Base-by-base conservation (phyloP, 1,140 invertebrate genomes). In the Nasonia vitripennis region DNA sequence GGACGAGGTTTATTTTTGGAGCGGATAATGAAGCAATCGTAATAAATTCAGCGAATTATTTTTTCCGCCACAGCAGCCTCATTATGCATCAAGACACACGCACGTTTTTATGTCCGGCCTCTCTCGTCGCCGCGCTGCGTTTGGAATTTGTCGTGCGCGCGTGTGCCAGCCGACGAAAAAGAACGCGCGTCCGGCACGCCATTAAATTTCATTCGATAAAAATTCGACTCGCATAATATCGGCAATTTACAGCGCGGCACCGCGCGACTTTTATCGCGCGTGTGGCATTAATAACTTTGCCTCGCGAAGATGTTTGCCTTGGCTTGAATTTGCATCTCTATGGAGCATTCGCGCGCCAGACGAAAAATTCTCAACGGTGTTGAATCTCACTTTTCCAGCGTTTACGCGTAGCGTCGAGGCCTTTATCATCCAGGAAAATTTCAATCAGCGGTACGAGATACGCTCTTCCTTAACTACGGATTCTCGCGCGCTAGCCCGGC, bases 311-410 rank as follows among this genome's bases (percentile, higher is more conserved):
- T 51, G 71, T 62, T 75, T 62, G n/a, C 71, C 71, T 82, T 81
- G 37, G 48, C 51, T 34, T 62, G 14, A 82, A 82, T 82, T 75
- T 82, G 70, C 71, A 82, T 82, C 62, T 62, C 81, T 23, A 80
- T 80, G 41, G 20, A 70, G 41, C 10, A 23, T 27, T 81, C 78
- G 31, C 11, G 31, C 11, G 20, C n/a, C n/a, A n/a, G 10, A 17
- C 10, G 3, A 23, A 48, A 71, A 45, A 37, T 31, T 34, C 70
- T 34, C 31, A 31, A 62, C 55, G 7, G 55, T 5, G 11, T 5
- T 31, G 68, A 71, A 71, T 71, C 31, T 27, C 68, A 71, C 68
- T 71, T 71, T 71, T 71, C 10, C n/a, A 62, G 55, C 17, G 55
- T 62, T 62, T 62, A n/a, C 55, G 17, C 55, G 17, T 14, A 0